phyloP scores from a whole-genome alignment of 2,888 invertebrate species.

The Saturnia japonica region DNA sequence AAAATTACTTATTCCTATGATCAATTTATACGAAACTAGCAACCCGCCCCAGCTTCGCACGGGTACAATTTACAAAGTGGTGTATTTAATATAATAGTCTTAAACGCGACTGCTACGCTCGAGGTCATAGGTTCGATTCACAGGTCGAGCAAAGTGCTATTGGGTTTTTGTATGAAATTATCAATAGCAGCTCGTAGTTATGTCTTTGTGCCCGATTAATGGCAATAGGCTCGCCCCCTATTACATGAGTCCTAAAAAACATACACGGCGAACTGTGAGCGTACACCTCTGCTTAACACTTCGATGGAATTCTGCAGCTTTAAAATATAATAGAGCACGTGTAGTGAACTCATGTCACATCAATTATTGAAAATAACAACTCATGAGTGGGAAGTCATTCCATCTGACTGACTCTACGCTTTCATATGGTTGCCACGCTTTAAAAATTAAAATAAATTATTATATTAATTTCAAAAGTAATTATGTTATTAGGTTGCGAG shows the following conservation, averaged over 20 bases:
- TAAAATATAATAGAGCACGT: background rate
- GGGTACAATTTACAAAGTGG: no score
- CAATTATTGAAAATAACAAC: constrained; percentile 5
- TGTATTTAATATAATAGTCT: no score
- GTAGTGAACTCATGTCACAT: background rate
- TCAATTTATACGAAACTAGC: background rate
- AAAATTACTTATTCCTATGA: background rate
- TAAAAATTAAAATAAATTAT: background rate
- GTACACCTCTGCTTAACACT: background rate
- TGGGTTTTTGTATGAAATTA: no score
- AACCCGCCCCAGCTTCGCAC: no score
- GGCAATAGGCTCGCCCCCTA: no score
- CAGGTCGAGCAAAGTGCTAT: no score
- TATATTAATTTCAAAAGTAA: background rate
- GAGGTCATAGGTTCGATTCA: no score
- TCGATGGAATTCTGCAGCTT: background rate
- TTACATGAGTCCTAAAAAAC: no score
- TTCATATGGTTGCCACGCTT: background rate
- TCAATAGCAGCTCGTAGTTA: no score
- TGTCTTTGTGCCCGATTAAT: no score
- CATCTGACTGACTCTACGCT: background rate
- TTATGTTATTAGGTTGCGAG: background rate
- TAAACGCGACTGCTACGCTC: no score
- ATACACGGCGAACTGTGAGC: no score
- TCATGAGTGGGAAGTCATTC: constrained; percentile 9